Conservation (phyloP, 2,113 vertebrate species). For the Podiceps cristatus region DNA sequence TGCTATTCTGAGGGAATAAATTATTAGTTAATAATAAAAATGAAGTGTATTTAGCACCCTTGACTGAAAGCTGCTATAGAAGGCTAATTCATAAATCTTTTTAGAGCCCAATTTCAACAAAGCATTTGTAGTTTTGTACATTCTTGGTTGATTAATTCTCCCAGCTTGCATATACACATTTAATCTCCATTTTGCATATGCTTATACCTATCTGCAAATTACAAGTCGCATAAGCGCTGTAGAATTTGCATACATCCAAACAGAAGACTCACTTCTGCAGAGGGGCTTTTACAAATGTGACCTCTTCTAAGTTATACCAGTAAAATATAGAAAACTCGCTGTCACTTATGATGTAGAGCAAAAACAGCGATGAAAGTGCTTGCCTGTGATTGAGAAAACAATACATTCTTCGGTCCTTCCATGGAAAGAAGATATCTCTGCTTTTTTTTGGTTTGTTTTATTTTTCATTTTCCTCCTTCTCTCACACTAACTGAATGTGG, state of each 20-base stretch:
- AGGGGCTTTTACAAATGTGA: background rate
- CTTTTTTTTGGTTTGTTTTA: background rate
- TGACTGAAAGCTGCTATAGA: background rate
- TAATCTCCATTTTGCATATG: constrained; percentile 45
- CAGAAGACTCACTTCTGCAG: background rate
- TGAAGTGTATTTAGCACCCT: background rate
- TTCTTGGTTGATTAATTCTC: constrained; percentile 27
- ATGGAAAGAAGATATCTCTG: background rate
- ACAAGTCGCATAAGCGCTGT: background rate
- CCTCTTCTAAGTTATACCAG: background rate
- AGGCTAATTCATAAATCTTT: constrained; percentile 3
- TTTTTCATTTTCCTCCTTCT: background rate
- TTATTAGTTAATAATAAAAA: background rate
- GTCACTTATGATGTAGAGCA: constrained; percentile 19
- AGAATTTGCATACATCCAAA: constrained; percentile 43
- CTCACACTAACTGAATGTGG: constrained; percentile 28
- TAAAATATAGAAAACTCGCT: background rate
- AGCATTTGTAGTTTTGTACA: background rate
- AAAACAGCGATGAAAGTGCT: background rate
- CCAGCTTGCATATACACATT: constrained; percentile 3
- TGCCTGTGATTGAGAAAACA: constrained; percentile 16
- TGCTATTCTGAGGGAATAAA: background rate
- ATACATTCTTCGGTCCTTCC: background rate
- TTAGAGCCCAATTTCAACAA: background rate
- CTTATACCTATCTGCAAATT: constrained; percentile 51